Percentiles rank a stretch among this genome's conserved stretches.
phyloP scores from a whole-genome alignment of 1,140 invertebrate species.

The Lepidostoma basale region DNA sequence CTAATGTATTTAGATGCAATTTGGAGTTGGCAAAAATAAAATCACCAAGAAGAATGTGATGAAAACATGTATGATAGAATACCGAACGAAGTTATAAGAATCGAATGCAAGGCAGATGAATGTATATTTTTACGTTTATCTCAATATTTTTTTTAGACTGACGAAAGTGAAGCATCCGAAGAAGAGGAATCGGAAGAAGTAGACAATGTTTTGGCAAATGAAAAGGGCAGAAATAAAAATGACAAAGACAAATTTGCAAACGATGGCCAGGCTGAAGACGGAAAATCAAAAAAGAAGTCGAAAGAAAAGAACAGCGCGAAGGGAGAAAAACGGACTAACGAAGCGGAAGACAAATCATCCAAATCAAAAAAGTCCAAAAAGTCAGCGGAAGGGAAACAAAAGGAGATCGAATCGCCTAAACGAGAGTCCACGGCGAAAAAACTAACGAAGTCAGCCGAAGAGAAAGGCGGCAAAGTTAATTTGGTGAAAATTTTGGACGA shows the following conservation, averaged over 20 bases:
- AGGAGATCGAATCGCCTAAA: conserved; percentile 5
- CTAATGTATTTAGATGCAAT: too few relatives aligned
- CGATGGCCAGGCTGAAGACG: background rate
- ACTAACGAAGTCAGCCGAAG: background rate
- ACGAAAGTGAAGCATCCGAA: background rate
- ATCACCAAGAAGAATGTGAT: too few relatives aligned
- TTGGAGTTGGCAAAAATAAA: too few relatives aligned
- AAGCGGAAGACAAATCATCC: background rate
- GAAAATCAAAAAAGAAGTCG: background rate
- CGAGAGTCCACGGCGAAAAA: background rate
- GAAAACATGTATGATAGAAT: too few relatives aligned
- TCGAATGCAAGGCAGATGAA: too few relatives aligned
- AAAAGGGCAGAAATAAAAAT: background rate
- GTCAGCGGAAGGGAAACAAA: background rate
- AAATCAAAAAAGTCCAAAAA: background rate
- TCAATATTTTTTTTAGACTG: conserved; percentile 3
- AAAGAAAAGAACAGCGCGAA: conserved; percentile 41
- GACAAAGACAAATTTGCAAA: background rate
- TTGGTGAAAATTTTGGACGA: background rate
- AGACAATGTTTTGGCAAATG: background rate
- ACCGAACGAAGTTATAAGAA: too few relatives aligned
- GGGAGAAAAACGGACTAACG: conserved; percentile 48
- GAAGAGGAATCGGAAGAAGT: background rate
- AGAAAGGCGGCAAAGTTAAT: background rate
- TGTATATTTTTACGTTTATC: too few relatives aligned